These are phyloP conservation scores for Drosophila santomea DNA, from an alignment of 1,140 invertebrate genomes.

Conservation along the genomic window DNA sequence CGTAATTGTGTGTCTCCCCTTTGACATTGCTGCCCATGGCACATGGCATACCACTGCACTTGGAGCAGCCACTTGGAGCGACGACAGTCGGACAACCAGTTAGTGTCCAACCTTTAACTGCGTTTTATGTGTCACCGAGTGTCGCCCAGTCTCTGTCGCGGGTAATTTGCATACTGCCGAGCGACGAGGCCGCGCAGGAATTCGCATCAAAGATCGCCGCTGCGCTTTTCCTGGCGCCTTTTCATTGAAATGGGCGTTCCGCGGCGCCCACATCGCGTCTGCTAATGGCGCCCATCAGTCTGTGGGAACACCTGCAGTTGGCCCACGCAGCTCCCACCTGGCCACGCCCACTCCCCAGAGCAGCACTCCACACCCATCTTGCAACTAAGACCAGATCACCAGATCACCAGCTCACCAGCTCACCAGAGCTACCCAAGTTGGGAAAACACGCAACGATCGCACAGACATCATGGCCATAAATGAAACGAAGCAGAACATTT, in stretches of 20 bases:
- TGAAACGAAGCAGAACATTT: conserved; percentile 54
- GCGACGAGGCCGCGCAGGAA: conserved; percentile 15
- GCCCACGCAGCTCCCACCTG: conserved; percentile 52
- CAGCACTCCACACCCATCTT: conserved; percentile 15
- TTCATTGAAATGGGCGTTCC: conserved; percentile 62
- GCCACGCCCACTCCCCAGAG: conserved; percentile 24
- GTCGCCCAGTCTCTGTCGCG: conserved; percentile 1
- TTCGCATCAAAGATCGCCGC: conserved; percentile 28
- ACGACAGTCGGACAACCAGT: conserved; percentile 39
- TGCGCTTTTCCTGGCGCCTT: conserved; percentile 61
- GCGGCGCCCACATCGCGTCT: conserved; percentile 31
- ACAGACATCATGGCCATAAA: conserved; percentile 33
- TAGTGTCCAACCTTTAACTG: conserved; percentile 69
- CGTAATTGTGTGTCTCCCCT: conserved; percentile 82
- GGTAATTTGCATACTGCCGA: conserved; percentile 45
- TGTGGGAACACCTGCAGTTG: conserved; percentile 69
- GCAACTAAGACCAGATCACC: conserved; percentile 1
- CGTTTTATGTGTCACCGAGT: conserved; percentile 71
- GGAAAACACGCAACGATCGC: conserved; percentile 38
- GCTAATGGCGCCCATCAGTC: conserved; percentile 75
- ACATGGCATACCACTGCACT: no score
- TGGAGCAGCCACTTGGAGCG: not conserved
- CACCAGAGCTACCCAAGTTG: no score
- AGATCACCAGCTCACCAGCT: not conserved
- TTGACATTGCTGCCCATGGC: conserved; percentile 59